Evolutionary conservation across 2,797 vertebrate genomes (phyloP).

Genomic region (Chrysocyon brachyurus): DNA sequence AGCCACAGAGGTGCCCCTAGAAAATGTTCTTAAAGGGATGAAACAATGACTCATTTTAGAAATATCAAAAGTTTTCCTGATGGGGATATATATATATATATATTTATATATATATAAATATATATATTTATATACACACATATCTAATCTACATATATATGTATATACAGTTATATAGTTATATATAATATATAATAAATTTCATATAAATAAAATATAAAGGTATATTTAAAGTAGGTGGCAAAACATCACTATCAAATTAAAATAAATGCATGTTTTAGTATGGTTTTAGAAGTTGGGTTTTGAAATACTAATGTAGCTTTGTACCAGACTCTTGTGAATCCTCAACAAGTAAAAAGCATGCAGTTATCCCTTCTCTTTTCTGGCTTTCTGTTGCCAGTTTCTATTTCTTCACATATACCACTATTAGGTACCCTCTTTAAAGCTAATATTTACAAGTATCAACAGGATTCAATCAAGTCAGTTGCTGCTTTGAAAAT

Average conservation of each 20-base stretch:
- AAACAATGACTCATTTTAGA: conserved; percentile 83
- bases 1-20: not conserved
- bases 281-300: not conserved
- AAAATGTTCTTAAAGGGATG: conserved; percentile 80
- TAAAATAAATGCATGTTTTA: conserved; percentile 48
- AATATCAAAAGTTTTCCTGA: conserved; percentile 75
- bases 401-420: not conserved
- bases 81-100: conserved; percentile 68
- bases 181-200: not conserved
- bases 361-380: not conserved
- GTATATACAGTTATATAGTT: not conserved
- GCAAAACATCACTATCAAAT: conserved; percentile 63
- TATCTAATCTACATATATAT: conserved; percentile 55
- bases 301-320: conserved; percentile 25
- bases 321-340: not conserved
- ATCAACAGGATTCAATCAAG: not conserved
- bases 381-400: not conserved
- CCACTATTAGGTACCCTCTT: not conserved
- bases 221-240: conserved; percentile 81
- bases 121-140: too few species aligned
- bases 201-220: conserved; percentile 83
- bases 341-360: not conserved
- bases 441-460: conserved; percentile 22
- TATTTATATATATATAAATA: conserved; percentile 55
- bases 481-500: not conserved